Evolutionary conservation across 2,113 vertebrate species (phyloP).

Genomic region (Thamnaconus septentrionalis): DNA sequence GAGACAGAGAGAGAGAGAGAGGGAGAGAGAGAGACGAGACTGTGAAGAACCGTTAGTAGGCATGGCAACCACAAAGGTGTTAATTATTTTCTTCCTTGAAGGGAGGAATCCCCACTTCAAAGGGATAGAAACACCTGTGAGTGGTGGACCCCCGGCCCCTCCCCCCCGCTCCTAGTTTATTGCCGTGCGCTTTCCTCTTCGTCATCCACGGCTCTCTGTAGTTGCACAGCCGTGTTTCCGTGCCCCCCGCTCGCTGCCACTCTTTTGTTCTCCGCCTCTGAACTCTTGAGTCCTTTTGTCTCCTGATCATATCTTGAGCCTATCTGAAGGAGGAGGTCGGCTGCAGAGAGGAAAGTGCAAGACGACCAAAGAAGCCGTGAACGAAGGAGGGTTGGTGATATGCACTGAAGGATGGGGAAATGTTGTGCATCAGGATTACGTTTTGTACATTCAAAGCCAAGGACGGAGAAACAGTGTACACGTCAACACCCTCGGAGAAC

Average conservation of each 20-base stretch:
- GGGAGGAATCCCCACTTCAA: slow-evolving; percentile 66
- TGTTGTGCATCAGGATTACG: too few relatives aligned
- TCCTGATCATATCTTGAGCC: background rate
- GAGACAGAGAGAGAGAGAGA: too few relatives aligned
- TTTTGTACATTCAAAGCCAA: too few relatives aligned
- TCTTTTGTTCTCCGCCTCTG: background rate
- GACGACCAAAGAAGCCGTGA: too few relatives aligned
- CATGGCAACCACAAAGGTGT: slow-evolving; percentile 70
- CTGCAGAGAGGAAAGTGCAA: too few relatives aligned
- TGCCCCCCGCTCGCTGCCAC: background rate
- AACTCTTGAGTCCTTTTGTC: background rate
- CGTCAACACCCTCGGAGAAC: too few relatives aligned
- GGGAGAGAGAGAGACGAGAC: too few relatives aligned
- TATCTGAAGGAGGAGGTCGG: too few relatives aligned
- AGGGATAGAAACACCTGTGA: slow-evolving; percentile 59
- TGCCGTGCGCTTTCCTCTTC: slow-evolving; percentile 10
- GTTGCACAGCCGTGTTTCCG: slow-evolving; percentile 8
- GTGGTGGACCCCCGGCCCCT: slow-evolving; percentile 4
- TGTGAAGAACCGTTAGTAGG: slow-evolving; percentile 46
- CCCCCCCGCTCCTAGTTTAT: slow-evolving; percentile 1
- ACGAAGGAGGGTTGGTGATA: too few relatives aligned
- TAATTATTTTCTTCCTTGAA: slow-evolving; percentile 69
- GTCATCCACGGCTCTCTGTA: background rate
- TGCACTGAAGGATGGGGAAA: too few relatives aligned
- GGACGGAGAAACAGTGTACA: too few relatives aligned